Base-by-base conservation (phyloP, 2,888 invertebrate species). In the Prosopocoilus inquinatus region DNA sequence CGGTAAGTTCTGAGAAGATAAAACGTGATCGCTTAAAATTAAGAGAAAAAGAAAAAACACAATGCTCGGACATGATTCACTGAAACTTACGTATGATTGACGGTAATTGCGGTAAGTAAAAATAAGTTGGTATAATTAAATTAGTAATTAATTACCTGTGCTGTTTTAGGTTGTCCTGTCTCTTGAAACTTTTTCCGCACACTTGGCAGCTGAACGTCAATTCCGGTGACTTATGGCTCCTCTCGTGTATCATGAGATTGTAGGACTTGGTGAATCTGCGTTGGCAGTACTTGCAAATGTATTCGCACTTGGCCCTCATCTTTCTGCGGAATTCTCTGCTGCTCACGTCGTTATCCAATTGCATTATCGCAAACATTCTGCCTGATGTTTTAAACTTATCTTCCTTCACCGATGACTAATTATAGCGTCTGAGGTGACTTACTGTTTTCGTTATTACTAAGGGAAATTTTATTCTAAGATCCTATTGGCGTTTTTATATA, bases 201-300 rank as follows among this genome's bases (percentile, higher is more conserved):
- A 96, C 92, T 79, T 97, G 96, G 82, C 97, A 98, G 72, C 93
- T 91, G 81, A 94, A 98, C 54, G 96, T 94, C 73, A 96, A 85
- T 81, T 97, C 96, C 62, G 90, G 90, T 77, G 96, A 94, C 79
- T 95, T 95, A 84, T 98, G 97, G 70, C 96, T 96, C 78, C 96
- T 86, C 79, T 97, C 97, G 84, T 98, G 97, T 73, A 98, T 97
- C 86, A 97, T 89, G 77, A 98, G 85, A 81, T 98, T 98, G 84
- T 98, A 98, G 67, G 94, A 91, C 82, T 98, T 98, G 75, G 95
- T 96, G 84, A 98, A 98, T 78, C 96, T 88, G 74, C 97, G 87
- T 79, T 92, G 92, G 83, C 97, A 98, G 82, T 91, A 97, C 80
- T 94, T 94, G 87, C 97, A 98, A 77, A 97, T 94, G 81, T 94